A percentile compares a stretch with the other conserved stretches of the same genome.
Evolutionary conservation across 2,113 vertebrate species (phyloP).

Genomic region (Carollia perspicillata): DNA sequence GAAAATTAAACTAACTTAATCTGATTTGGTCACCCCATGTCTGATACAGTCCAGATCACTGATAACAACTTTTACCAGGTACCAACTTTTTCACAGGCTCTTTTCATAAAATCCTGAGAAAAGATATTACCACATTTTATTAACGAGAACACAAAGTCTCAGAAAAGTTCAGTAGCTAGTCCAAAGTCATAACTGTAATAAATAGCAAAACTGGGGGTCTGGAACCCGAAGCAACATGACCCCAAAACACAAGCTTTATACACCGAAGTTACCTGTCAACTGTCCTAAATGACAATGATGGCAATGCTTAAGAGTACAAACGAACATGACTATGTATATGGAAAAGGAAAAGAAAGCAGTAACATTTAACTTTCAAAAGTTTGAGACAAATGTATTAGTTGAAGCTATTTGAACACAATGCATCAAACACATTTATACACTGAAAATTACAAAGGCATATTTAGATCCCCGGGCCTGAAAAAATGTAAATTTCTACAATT

Average conservation of each 20-base stretch:
- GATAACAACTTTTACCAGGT: background rate
- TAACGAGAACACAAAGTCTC: slow-evolving; percentile 24
- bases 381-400: background rate
- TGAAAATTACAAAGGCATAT: background rate
- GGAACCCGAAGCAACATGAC: background rate
- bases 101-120: slow-evolving; percentile 29
- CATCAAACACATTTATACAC: background rate
- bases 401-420: background rate
- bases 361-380: background rate
- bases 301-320: background rate
- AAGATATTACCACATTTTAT: slow-evolving; percentile 12
- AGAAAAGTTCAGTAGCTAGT: background rate
- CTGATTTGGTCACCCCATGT: slow-evolving; percentile 16
- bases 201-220: background rate
- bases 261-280: slow-evolving; percentile 13
- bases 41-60: slow-evolving; percentile 2
- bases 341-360: background rate
- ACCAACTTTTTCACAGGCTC: background rate
- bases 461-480: background rate
- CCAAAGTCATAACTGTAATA: background rate
- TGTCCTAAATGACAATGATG: background rate
- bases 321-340: background rate
- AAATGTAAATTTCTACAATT: slow-evolving; percentile 6
- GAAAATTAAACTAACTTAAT: slow-evolving; percentile 48
- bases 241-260: background rate